A percentile compares a stretch with the other conserved stretches of the same genome.
Evolutionary conservation across 1,140 invertebrate species (phyloP).

Genomic region (Diabrotica virgifera): DNA sequence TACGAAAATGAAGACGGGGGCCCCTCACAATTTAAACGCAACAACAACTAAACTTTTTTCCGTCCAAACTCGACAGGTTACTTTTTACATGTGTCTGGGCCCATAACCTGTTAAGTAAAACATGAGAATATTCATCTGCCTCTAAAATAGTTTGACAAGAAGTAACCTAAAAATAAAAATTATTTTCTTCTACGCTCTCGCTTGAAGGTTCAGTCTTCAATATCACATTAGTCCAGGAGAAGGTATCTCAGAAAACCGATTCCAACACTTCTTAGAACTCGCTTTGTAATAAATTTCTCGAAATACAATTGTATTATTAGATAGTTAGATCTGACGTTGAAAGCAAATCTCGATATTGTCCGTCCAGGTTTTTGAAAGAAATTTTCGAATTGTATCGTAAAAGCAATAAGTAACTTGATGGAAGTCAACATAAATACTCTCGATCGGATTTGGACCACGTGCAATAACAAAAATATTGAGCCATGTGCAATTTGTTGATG

Average conservation of each 20-base stretch:
- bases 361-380: slow-evolving; percentile 12
- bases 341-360: slow-evolving; percentile 20
- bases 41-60: too few species aligned
- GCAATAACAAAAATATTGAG: slow-evolving; percentile 14
- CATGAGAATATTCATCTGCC: too few species aligned
- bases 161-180: neutral
- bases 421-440: slow-evolving; percentile 14
- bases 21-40: too few species aligned
- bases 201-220: neutral
- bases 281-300: neutral
- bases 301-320: neutral
- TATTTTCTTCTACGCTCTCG: neutral
- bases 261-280: neutral
- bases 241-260: neutral
- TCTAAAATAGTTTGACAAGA: too few species aligned
- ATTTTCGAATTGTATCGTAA: slow-evolving; percentile 4
- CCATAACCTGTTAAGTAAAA: too few species aligned
- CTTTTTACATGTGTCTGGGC: too few species aligned
- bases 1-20: too few species aligned
- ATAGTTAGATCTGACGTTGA: slow-evolving; percentile 17
- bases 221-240: neutral
- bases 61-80: too few species aligned
- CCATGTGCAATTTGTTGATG: slow-evolving; percentile 20
- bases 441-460: slow-evolving; percentile 7
- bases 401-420: slow-evolving; percentile 4